These are phyloP conservation scores for Dreissena rostriformis DNA, from an alignment of 1,140 invertebrate species.

Conservation along the genomic window DNA sequence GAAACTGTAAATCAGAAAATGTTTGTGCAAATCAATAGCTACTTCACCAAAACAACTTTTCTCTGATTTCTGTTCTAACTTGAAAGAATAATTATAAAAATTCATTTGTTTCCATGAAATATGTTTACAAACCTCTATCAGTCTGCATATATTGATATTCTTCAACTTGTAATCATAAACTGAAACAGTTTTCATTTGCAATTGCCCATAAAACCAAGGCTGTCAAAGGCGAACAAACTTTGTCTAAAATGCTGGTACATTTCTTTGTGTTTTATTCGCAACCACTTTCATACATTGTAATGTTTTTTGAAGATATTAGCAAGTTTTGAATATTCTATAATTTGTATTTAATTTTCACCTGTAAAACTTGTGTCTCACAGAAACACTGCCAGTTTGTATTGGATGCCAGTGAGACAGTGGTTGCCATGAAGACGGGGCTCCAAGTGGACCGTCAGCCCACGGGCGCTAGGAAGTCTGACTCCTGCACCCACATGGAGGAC, in stretches of 20 bases:
- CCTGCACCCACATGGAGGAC: slow-evolving; percentile 27
- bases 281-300: not conserved
- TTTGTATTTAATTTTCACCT: not conserved
- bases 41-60: too few species aligned
- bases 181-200: too few species aligned
- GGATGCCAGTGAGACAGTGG: slow-evolving; percentile 76
- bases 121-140: too few species aligned
- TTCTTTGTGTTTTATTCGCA: not conserved
- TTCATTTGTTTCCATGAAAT: too few species aligned
- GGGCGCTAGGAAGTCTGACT: slow-evolving; percentile 33
- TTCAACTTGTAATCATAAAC: too few species aligned
- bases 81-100: too few species aligned
- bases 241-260: too few species aligned
- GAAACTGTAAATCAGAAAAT: too few species aligned
- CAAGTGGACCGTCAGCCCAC: slow-evolving; percentile 65
- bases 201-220: not conserved
- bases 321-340: not conserved
- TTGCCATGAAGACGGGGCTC: slow-evolving; percentile 77
- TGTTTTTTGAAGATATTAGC: not conserved
- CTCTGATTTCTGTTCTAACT: too few species aligned
- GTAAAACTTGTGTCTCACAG: slow-evolving; percentile 69
- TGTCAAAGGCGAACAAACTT: too few species aligned
- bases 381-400: slow-evolving; percentile 81
- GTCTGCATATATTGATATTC: too few species aligned
- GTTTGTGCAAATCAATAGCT: too few species aligned